Base-by-base conservation (phyloP, 2,113 vertebrate species). In the Colistium nudipinnis region DNA sequence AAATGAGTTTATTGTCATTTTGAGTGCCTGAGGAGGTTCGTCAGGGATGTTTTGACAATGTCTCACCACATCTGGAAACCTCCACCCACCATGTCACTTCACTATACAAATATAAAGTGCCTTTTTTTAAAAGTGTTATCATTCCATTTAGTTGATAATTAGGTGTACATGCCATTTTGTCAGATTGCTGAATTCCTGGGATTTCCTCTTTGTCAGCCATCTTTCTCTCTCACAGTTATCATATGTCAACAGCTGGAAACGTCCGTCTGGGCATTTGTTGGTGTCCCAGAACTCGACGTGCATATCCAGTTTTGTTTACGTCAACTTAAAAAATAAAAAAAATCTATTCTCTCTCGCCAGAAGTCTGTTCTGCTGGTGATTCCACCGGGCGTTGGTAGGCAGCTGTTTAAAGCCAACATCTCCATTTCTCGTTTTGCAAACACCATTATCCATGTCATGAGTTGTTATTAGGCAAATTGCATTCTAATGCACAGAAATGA, bases 171-270 rank as follows among this genome's bases (percentile, higher is more conserved):
- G 2, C 27, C 19, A 2, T 2, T 12, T n/a, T 31, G 35, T 59
- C 24, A 62, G 10, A 57, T 38, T 66, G 33, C 35, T 51, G 27
- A 78, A 51, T 65, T 13, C n/a, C 27, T 56, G n/a, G 53, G 30
- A 27, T 49, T 39, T 62, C 27, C 17, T 11, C 33, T 67, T 27
- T 28, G 31, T 57, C 14, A 1, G 9, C 36, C 20, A 12, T 63
- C 49, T 45, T 44, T 74, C 59, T 65, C 56, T 90, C 87, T 81
- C 88, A 87, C 82, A 72, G 75, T 86, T 83, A 88, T 89, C 80
- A 70, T 43, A 80, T 90, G 81, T 85, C 80, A 68, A 82, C 87
- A 90, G 90, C 89, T 92, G 91, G 81, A 85, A n/a, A 60, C 6
- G 65, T 17, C 71, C 57, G 75, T 76, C 76, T 70, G 69, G 57